Conservation (phyloP, 92 coral and sea anemone genomes). For the Actinostola sp. region DNA sequence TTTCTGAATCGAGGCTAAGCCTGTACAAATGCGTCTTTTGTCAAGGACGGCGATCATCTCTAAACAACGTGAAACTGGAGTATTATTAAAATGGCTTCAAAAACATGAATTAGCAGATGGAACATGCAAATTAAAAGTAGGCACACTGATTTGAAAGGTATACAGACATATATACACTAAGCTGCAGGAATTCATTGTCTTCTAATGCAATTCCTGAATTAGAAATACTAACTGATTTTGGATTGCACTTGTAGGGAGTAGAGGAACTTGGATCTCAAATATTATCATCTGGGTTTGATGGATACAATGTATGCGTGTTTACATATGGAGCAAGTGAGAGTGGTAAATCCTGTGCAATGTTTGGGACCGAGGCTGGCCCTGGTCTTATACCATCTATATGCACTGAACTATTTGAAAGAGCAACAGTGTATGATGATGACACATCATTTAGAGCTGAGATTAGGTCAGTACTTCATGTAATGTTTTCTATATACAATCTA, state of each 20-base stretch:
- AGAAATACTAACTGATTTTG: not conserved
- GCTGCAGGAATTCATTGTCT: too few relatives aligned
- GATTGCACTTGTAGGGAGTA: constrained; percentile 50
- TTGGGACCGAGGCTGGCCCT: constrained; percentile 73
- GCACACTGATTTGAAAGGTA: too few relatives aligned
- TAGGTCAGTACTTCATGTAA: constrained; percentile 65
- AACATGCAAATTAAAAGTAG: too few relatives aligned
- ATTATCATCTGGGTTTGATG: constrained; percentile 83
- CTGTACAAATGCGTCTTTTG: too few relatives aligned
- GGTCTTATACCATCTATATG: constrained; percentile 91
- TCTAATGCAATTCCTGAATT: not conserved
- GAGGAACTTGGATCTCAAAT: constrained; percentile 74
- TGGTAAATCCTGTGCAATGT: constrained; percentile 91
- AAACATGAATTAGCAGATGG: too few relatives aligned
- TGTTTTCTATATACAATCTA: too few relatives aligned
- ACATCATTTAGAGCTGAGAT: constrained; percentile 95
- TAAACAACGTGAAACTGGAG: too few relatives aligned
- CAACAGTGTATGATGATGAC: constrained; percentile 74
- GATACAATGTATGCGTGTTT: constrained; percentile 91
- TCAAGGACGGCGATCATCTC: too few relatives aligned
- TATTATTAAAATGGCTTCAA: too few relatives aligned
- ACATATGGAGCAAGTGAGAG: constrained; percentile 95
- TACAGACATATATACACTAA: too few relatives aligned
- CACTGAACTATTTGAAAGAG: constrained; percentile 76
- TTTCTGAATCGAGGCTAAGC: too few relatives aligned